Percentiles rank a stretch among this genome's conserved stretches.
phyloP scores from a whole-genome alignment of 92 coral and sea anemone species.

The Umimayanthus chanpuru region DNA sequence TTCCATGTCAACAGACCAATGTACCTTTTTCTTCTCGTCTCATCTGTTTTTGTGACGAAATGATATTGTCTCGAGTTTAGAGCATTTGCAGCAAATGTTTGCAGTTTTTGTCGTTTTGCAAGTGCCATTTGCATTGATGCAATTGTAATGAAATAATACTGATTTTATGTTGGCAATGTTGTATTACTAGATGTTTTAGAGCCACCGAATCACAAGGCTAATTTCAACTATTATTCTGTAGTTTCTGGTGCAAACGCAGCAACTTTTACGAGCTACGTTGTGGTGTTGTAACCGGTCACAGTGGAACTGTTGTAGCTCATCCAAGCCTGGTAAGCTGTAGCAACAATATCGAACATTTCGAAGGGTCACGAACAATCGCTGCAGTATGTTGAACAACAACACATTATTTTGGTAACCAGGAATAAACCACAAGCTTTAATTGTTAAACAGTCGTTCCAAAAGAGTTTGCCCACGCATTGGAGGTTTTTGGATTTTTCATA shows the following conservation, averaged over 20 bases:
- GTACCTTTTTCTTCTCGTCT: constrained; percentile 22
- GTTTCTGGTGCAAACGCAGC: constrained; percentile 12
- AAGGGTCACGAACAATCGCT: constrained; percentile 5
- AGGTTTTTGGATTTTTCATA: neutral
- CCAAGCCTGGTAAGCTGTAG: constrained; percentile 9
- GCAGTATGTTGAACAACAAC: constrained; percentile 27
- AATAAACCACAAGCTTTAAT: constrained; percentile 24
- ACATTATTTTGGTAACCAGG: constrained; percentile 26
- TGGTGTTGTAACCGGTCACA: constrained; percentile 6
- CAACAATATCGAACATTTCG: constrained; percentile 15
- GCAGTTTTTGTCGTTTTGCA: constrained; percentile 24
- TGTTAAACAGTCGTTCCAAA: constrained; percentile 28
- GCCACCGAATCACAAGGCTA: constrained; percentile 14
- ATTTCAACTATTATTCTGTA: constrained; percentile 13
- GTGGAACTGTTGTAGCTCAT: neutral
- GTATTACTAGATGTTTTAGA: constrained; percentile 12
- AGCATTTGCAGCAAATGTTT: constrained; percentile 7
- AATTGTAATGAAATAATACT: constrained; percentile 10
- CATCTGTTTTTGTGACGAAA: constrained; percentile 7
- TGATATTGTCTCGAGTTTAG: constrained; percentile 32
- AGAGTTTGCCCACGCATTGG: constrained; percentile 32
- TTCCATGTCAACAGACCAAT: constrained; percentile 28
- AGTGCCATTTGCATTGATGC: constrained; percentile 25
- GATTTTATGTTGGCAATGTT: constrained; percentile 13
- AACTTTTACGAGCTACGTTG: constrained; percentile 5